These are phyloP conservation scores for Stigmatopora argus DNA, from an alignment of 2,113 vertebrate species.

Conservation along the genomic window DNA sequence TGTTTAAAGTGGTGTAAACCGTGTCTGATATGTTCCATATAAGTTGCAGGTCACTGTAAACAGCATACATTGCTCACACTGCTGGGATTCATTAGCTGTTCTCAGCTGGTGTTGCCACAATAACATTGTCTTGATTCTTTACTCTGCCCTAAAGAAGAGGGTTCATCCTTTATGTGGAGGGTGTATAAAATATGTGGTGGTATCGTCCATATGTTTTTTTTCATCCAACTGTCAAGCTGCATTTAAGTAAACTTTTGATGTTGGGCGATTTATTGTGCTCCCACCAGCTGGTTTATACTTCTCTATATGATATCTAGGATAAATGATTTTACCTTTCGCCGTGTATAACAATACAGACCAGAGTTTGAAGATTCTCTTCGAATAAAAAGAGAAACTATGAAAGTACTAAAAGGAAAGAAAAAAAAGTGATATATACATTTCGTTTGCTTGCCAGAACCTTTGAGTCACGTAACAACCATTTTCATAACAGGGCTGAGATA, in stretches of 20 bases:
- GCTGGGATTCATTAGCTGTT: constrained; percentile 40
- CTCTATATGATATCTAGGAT: neutral
- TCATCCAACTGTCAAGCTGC: constrained; percentile 12
- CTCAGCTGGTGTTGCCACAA: constrained; percentile 19
- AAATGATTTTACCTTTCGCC: neutral
- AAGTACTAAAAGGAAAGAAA: neutral
- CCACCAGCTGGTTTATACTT: neutral
- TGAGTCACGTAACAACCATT: neutral
- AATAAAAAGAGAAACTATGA: neutral
- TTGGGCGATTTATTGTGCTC: constrained; percentile 11
- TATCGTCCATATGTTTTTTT: constrained; percentile 1
- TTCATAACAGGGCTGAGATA: neutral
- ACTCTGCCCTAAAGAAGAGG: neutral
- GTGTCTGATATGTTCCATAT: constrained; percentile 40
- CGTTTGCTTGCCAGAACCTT: neutral
- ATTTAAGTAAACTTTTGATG: constrained; percentile 18
- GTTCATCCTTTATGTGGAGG: neutral
- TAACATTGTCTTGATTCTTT: constrained; percentile 21
- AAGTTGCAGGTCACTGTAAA: constrained; percentile 28
- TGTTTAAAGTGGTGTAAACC: constrained; percentile 26
- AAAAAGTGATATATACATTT: neutral
- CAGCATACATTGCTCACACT: constrained; percentile 26
- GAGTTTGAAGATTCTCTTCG: neutral
- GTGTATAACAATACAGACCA: neutral
- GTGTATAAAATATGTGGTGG: constrained; percentile 6